phyloP scores from a whole-genome alignment of 2,888 invertebrate genomes.

The Xylota sylvarum region DNA sequence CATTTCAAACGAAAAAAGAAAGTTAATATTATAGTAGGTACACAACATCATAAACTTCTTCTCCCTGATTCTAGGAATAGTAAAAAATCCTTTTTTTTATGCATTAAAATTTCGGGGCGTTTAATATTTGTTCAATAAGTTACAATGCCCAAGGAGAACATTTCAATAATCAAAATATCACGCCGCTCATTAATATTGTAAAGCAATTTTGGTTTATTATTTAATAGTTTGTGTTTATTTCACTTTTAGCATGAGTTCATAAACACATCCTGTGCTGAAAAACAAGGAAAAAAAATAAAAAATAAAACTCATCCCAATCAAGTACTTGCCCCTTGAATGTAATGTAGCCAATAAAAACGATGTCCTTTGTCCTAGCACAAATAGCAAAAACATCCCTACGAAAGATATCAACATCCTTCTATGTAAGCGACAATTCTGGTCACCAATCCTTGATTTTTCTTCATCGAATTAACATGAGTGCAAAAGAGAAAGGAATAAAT shows the following conservation, averaged over 20 bases:
- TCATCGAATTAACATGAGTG: conserved; percentile 9
- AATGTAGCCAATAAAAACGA: conserved; percentile 70
- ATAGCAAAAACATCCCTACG: conserved; percentile 58
- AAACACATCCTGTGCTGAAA: conserved; percentile 19
- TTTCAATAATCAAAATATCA: neutral
- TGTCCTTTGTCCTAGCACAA: conserved; percentile 56
- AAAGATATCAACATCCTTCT: conserved; percentile 63
- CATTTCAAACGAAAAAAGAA: neutral
- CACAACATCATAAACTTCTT: too few species aligned
- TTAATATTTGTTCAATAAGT: neutral
- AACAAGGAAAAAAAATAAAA: neutral
- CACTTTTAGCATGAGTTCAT: neutral
- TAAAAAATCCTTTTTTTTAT: neutral
- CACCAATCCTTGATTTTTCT: conserved; percentile 32
- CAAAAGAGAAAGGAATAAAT: conserved; percentile 23
- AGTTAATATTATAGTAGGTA: neutral
- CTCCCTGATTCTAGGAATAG: neutral
- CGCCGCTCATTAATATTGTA: conserved; percentile 4
- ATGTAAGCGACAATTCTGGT: conserved; percentile 41
- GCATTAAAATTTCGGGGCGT: neutral
- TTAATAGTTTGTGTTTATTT: conserved; percentile 16
- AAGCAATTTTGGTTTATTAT: conserved; percentile 28
- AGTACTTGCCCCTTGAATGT: conserved; percentile 39
- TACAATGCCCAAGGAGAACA: neutral
- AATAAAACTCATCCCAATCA: conserved; percentile 15